A percentile compares a stretch with the other conserved stretches of the same genome.
Evolutionary conservation across 2,888 invertebrate species (phyloP).

Genomic region (Ectropis crepuscularia): DNA sequence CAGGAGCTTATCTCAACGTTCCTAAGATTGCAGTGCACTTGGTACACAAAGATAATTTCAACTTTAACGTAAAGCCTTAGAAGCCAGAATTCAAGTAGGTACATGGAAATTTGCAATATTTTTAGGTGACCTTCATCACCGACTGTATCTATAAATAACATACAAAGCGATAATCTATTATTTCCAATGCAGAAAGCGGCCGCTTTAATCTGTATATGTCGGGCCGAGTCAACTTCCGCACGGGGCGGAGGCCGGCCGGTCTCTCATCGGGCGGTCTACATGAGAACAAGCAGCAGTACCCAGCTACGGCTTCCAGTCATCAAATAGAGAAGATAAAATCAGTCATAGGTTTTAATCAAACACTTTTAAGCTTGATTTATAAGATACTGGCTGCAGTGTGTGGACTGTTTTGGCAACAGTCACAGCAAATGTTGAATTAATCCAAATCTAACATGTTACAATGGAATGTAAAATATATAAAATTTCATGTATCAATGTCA

Average conservation of each 20-base stretch:
- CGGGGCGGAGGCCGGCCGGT: slow-evolving; percentile 24
- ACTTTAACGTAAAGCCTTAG: slow-evolving; percentile 14
- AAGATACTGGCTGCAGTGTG: not conserved
- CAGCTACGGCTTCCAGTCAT: not conserved
- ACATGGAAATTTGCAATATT: slow-evolving; percentile 19
- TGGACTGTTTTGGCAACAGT: not conserved
- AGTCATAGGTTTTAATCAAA: not conserved
- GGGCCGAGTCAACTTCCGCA: slow-evolving; percentile 25
- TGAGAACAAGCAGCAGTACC: slow-evolving; percentile 17
- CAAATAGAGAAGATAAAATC: slow-evolving; percentile 1
- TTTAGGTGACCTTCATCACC: slow-evolving; percentile 47
- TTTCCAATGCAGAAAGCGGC: slow-evolving; percentile 48
- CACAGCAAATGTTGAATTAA: too few species aligned
- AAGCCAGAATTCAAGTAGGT: slow-evolving; percentile 19
- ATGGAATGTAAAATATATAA: too few species aligned
- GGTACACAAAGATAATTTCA: slow-evolving; percentile 6
- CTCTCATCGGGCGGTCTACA: slow-evolving; percentile 14
- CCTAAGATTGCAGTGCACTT: too few species aligned
- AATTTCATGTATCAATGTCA: too few species aligned
- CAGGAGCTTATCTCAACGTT: slow-evolving; percentile 32
- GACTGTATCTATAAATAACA: slow-evolving; percentile 52
- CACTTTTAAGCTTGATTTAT: not conserved
- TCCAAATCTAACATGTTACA: too few species aligned
- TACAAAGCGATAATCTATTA: slow-evolving; percentile 50
- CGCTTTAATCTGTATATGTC: slow-evolving; percentile 42